These are phyloP conservation scores for Distichodus sexfasciatus DNA, from an alignment of 2,797 vertebrate genomes.

Conservation along the genomic window DNA sequence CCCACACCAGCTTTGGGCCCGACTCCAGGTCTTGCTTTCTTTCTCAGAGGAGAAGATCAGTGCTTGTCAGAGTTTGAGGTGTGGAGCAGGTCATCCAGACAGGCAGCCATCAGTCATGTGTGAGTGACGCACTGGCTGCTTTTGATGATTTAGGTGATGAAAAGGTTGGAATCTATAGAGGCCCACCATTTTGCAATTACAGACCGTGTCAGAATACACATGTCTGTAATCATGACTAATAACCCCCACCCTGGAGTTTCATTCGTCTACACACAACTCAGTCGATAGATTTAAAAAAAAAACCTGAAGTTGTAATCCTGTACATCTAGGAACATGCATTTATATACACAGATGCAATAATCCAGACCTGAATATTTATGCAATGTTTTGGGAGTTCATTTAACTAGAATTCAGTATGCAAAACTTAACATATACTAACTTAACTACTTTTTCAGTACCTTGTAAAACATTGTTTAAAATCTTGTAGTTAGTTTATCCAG, in stretches of 20 bases:
- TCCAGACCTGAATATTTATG: too few relatives aligned
- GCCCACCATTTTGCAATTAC: constrained; percentile 71
- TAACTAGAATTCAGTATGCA: too few relatives aligned
- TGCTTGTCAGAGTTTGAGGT: constrained; percentile 38
- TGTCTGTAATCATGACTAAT: constrained; percentile 78
- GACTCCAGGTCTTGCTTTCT: constrained; percentile 18
- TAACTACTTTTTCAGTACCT: too few relatives aligned
- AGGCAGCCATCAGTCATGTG: constrained; percentile 81
- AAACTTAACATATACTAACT: too few relatives aligned
- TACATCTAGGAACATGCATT: constrained; percentile 15
- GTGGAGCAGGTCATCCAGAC: constrained; percentile 61
- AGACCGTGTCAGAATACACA: constrained; percentile 68
- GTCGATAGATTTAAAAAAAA: constrained; percentile 13
- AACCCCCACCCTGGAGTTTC: constrained; percentile 59
- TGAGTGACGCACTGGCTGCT: constrained; percentile 57
- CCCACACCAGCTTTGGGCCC: constrained; percentile 20
- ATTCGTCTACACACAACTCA: constrained; percentile 17
- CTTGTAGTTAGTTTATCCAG: too few relatives aligned
- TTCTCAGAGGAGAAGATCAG: constrained; percentile 30
- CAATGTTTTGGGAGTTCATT: too few relatives aligned
- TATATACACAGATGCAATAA: not conserved
- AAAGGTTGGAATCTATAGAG: constrained; percentile 84
- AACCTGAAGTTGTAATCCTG: constrained; percentile 17
- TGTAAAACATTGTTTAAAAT: too few relatives aligned
- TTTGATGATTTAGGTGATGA: constrained; percentile 82